Percentiles rank a stretch among this genome's conserved stretches.
Evolutionary conservation across 1,140 invertebrate species (phyloP).

Genomic region (Spodoptera frugiperda): DNA sequence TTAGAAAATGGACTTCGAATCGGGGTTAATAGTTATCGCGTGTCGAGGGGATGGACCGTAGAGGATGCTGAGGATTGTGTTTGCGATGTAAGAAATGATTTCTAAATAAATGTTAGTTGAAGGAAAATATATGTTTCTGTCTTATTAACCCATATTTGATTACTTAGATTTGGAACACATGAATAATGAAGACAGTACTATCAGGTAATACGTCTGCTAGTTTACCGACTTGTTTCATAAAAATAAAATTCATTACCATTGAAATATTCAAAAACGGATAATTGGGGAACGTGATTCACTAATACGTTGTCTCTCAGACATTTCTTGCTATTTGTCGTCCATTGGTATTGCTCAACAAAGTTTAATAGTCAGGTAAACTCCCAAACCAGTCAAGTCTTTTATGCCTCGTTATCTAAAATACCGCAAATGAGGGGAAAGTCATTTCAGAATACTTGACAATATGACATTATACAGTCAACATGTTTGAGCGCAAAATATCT

Average conservation of each 20-base stretch:
- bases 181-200: no score
- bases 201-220: no score
- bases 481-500: background rate
- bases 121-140: background rate
- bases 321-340: no score
- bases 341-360: background rate
- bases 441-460: background rate
- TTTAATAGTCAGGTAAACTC: background rate
- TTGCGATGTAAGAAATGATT: background rate
- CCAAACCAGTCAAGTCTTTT: background rate
- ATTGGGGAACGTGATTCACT: no score
- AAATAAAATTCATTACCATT: no score
- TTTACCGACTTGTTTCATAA: no score
- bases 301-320: no score
- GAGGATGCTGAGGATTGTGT: conserved; percentile 5
- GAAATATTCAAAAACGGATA: no score
- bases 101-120: background rate
- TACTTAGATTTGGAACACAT: no score
- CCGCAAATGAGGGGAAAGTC: background rate
- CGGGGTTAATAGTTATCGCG: conserved; percentile 34
- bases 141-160: no score
- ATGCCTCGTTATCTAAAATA: conserved; percentile 9
- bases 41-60: background rate
- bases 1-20: conserved; percentile 38
- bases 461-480: background rate